Conservation (phyloP, 2,888 invertebrate species). For the Lissocephala sabroskyi region DNA sequence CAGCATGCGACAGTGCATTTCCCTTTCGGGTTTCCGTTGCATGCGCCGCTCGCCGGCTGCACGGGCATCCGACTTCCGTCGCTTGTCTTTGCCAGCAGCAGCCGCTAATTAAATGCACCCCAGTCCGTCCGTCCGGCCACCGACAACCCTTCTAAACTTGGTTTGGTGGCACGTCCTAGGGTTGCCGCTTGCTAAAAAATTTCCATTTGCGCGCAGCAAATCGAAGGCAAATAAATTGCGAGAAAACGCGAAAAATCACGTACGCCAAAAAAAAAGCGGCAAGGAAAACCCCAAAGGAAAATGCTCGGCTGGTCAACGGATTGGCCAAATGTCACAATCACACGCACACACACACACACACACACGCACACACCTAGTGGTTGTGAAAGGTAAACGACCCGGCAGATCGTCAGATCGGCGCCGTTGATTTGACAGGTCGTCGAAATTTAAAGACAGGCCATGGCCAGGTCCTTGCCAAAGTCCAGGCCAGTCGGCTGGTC, state of each 20-base stretch:
- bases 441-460: no score
- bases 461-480: no score
- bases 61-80: conserved; percentile 1
- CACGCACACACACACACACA: conserved; percentile 4
- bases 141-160: no score
- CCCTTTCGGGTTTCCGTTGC: conserved; percentile 16
- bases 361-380: not conserved
- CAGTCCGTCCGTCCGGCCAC: no score
- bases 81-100: conserved; percentile 1
- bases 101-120: no score
- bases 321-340: not conserved
- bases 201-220: conserved; percentile 6
- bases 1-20: conserved; percentile 34
- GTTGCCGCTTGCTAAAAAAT: no score
- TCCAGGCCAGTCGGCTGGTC: no score
- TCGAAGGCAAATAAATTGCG: conserved; percentile 40
- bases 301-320: conserved; percentile 1
- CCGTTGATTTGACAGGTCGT: no score
- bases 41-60: conserved; percentile 9
- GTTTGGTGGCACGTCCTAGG: no score
- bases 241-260: conserved; percentile 52
- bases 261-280: conserved; percentile 25
- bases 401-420: no score
- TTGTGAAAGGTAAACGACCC: no score
- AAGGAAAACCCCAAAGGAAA: conserved; percentile 5